A percentile compares a stretch with the other conserved stretches of the same genome.
These are phyloP conservation scores for Galeruca laticollis DNA, from an alignment of 2,888 invertebrate species.

Conservation along the genomic window DNA sequence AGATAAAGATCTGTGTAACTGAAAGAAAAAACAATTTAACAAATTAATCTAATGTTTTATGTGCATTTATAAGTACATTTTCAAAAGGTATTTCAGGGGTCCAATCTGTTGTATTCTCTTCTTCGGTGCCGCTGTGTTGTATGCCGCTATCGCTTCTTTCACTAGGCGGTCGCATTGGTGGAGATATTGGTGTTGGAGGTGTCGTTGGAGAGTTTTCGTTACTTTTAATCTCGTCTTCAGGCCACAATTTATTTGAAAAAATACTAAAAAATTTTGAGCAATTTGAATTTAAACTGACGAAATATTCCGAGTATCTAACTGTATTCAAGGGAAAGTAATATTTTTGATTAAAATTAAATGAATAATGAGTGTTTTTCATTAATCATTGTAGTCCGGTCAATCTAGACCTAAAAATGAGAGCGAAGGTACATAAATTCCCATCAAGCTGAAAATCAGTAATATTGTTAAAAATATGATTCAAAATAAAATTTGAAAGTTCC, in stretches of 20 bases:
- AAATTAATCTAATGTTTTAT: no score
- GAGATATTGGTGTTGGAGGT: constrained; percentile 62
- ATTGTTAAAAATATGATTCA: no score
- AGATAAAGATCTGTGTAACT: constrained; percentile 63
- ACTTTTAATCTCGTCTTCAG: constrained; percentile 59
- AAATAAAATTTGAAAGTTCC: no score
- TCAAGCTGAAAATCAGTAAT: no score
- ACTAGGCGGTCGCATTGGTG: constrained; percentile 55
- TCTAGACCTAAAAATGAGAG: no score
- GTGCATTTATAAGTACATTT: constrained; percentile 72
- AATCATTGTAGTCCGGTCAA: no score
- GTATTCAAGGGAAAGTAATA: no score
- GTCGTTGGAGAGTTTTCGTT: constrained; percentile 61
- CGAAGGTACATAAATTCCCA: no score
- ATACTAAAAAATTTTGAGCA: constrained; percentile 60
- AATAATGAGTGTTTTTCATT: no score
- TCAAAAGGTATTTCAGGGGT: constrained; percentile 93
- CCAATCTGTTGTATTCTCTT: constrained; percentile 87
- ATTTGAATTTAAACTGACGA: no score
- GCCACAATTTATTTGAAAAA: constrained; percentile 65
- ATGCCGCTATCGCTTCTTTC: constrained; percentile 66
- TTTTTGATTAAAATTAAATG: no score
- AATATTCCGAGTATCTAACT: not conserved
- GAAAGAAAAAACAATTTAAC: constrained; percentile 32
- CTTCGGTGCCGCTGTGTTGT: constrained; percentile 73